phyloP scores from a whole-genome alignment of 2,797 vertebrate species.

The Chaetodon trifasciatus region DNA sequence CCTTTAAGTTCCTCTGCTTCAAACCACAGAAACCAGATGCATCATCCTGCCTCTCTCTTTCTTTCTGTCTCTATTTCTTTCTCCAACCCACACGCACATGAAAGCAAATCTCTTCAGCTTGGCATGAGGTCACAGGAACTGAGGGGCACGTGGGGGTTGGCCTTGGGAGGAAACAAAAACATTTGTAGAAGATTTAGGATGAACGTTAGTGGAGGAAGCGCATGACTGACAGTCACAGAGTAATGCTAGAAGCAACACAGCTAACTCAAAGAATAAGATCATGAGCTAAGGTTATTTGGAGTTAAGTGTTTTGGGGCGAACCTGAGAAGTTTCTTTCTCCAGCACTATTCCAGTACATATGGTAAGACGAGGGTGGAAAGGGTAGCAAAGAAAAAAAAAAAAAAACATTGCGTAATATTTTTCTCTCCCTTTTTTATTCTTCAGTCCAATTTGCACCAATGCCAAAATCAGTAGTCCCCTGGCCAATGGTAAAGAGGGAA shows the following conservation, averaged over 20 bases:
- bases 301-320: conserved; percentile 50
- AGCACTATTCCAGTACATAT: conserved; percentile 32
- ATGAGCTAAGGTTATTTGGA: conserved; percentile 60
- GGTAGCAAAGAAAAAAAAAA: conserved; percentile 57
- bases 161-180: conserved; percentile 69
- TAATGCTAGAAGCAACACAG: conserved; percentile 63
- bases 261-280: conserved; percentile 62
- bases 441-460: conserved; percentile 65
- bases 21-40: conserved; percentile 50
- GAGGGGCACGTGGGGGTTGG: conserved; percentile 49
- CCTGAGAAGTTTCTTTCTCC: conserved; percentile 34
- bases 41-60: conserved; percentile 21
- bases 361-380: conserved; percentile 58
- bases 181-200: conserved; percentile 65
- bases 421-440: conserved; percentile 73
- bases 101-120: conserved; percentile 58
- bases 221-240: conserved; percentile 70
- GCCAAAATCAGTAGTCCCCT: conserved; percentile 81
- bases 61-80: conserved; percentile 23
- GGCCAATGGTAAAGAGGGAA: conserved; percentile 83
- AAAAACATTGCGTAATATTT: conserved; percentile 68
- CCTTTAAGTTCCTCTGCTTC: conserved; percentile 29
- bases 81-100: conserved; percentile 42
- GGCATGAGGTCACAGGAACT: conserved; percentile 67
- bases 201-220: conserved; percentile 43